These are phyloP conservation scores for Philereme vetulata DNA, from an alignment of 2,888 invertebrate species.

Conservation along the genomic window DNA sequence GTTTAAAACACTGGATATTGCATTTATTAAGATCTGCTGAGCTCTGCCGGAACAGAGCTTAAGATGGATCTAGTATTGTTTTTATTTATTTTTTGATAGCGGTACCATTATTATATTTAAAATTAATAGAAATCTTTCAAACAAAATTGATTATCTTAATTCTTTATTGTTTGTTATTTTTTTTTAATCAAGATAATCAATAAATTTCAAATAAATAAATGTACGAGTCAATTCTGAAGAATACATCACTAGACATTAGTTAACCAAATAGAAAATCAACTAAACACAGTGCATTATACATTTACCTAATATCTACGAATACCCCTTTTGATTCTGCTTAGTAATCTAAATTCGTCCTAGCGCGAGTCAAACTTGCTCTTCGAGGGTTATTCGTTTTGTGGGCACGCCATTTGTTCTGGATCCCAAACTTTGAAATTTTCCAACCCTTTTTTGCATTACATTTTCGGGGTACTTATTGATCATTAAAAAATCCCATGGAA, in stretches of 20 bases:
- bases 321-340: conserved; percentile 6
- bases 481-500: too few species aligned
- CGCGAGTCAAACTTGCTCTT: too few species aligned
- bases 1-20: conserved; percentile 70
- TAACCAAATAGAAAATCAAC: conserved; percentile 33
- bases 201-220: conserved; percentile 34
- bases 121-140: conserved; percentile 23
- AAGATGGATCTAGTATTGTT: conserved; percentile 53
- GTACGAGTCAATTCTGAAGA: conserved; percentile 72
- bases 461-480: too few species aligned
- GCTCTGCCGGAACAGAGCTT: conserved; percentile 61
- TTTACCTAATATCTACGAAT: conserved; percentile 14
- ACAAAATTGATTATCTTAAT: not conserved
- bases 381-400: too few species aligned
- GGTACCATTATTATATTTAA: conserved; percentile 34
- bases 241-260: conserved; percentile 32
- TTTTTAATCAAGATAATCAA: conserved; percentile 27
- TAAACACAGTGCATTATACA: conserved; percentile 37
- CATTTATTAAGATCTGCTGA: conserved; percentile 69
- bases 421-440: too few species aligned
- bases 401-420: too few species aligned
- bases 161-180: conserved; percentile 1
- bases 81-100: conserved; percentile 47
- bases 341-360: too few species aligned
- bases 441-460: too few species aligned